Base-by-base conservation (phyloP, 2,888 invertebrate species). In the Eristalinus sepulchralis region DNA sequence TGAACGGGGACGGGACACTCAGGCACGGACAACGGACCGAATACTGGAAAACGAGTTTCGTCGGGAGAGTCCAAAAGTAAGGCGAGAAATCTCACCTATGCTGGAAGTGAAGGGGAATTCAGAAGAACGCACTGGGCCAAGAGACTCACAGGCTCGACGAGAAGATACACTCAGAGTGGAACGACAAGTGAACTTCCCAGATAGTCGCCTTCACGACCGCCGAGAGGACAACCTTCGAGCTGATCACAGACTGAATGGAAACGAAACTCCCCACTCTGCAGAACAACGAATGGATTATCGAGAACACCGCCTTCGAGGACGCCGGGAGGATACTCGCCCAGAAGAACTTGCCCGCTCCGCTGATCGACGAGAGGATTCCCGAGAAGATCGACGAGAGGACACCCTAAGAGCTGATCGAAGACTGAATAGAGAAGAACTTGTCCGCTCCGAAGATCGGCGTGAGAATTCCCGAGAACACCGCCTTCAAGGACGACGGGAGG, bases 351-450 rank as follows among this genome's bases (percentile, higher is more conserved):
- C 39, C 39, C 24, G 47, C 66, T 47, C 27, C 27, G 5, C 27
- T 27, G 27, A 39, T 3, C 67, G 67, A 27, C 77, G 70, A 59
- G 75, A 75, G 39, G 57, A 4, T 13, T n/a, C 13, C 39, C 5
- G 13, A 2, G 67, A 67, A 17, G 55, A 34, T 3, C 47, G 66
- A 2, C 39, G 39, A 39, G 39, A 39, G n/a, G 39, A 39, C 8
- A 13, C 39, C 27, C 2, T 27, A 2, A 2, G 39, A 10, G n/a
- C n/a, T 10, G 39, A 36, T 0, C 9, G 55, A 55, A 4, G 55
- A 8, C 55, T 17, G 3, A 1, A 11, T 9, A 13, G 55, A 17
- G n/a, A 1, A 9, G 22, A 22, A 55, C 55, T 5, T 2, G 55
- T 6, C n/a, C 55, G 20, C 0, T 0, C 20, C 9, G n/a, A 6